A percentile compares a stretch with the other conserved stretches of the same genome.
These are phyloP conservation scores for Tychaedon coryphoeus DNA, from an alignment of 2,113 vertebrate genomes.

Conservation along the genomic window DNA sequence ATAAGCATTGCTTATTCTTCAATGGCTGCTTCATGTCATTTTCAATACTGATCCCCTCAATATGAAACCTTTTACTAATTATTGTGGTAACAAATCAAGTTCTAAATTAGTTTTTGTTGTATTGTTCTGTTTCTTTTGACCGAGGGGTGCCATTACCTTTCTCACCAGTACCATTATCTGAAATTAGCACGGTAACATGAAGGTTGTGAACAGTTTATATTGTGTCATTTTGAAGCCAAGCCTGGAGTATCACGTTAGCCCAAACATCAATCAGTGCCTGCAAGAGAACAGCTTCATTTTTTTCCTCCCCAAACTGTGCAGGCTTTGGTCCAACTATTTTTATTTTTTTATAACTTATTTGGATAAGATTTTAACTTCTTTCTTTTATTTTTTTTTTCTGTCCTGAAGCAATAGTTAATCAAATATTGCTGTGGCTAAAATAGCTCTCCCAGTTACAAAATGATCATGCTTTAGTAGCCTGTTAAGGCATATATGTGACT, in stretches of 20 bases:
- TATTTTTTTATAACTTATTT: background rate
- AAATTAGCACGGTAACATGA: background rate
- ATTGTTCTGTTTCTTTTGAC: background rate
- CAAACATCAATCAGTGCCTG: background rate
- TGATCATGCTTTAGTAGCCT: background rate
- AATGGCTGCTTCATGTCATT: background rate
- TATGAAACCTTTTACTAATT: background rate
- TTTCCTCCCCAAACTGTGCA: background rate
- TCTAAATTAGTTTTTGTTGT: background rate
- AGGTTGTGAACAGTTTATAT: background rate
- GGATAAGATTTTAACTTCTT: background rate
- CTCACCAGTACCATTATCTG: background rate
- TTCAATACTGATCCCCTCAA: background rate
- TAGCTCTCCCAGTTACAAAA: background rate
- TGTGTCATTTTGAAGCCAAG: background rate
- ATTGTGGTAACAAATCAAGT: background rate
- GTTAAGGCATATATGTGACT: background rate
- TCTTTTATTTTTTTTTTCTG: background rate
- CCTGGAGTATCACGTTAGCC: background rate
- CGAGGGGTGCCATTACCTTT: background rate
- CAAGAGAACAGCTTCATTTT: background rate
- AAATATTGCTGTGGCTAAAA: background rate
- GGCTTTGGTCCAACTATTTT: background rate
- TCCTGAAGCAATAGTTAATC: background rate
- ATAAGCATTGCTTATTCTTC: background rate